Conservation (phyloP, 64 coral and sea anemone genomes). For the Acropora yongei region DNA sequence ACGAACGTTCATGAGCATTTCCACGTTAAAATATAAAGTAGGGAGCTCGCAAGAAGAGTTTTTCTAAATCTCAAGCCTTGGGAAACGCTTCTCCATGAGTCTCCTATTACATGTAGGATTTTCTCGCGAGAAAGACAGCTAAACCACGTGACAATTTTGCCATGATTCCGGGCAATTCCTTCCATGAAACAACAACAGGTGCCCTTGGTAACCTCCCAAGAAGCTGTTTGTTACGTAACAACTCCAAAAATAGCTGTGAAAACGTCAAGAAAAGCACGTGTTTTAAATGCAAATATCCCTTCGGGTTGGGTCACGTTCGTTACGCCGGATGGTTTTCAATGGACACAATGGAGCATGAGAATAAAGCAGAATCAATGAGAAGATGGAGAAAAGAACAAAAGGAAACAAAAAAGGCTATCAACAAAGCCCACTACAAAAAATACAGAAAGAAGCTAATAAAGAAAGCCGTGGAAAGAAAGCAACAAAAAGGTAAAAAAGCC, state of each 20-base stretch:
- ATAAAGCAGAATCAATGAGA: conserved; percentile 39
- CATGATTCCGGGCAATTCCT: not conserved
- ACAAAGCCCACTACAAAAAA: conserved; percentile 55
- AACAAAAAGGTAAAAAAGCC: conserved; percentile 37
- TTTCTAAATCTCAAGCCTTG: conserved; percentile 2
- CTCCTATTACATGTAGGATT: not conserved
- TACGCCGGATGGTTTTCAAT: not conserved
- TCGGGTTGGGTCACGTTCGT: not conserved
- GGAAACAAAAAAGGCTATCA: not conserved
- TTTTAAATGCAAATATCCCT: not conserved
- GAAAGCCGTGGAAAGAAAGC: conserved; percentile 50
- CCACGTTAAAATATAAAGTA: too few relatives aligned
- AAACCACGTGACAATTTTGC: not conserved
- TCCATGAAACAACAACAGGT: not conserved
- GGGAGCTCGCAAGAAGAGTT: too few relatives aligned
- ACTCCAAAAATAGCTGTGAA: too few relatives aligned
- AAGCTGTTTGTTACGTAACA: conserved; percentile 37
- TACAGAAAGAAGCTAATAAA: conserved; percentile 33
- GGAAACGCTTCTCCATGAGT: not conserved
- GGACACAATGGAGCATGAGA: not conserved
- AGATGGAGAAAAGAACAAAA: conserved; percentile 42
- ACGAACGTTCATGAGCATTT: too few relatives aligned
- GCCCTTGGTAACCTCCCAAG: conserved; percentile 43
- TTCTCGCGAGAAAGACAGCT: not conserved
- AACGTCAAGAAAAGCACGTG: not conserved